These are phyloP conservation scores for Drosophila meridiana DNA, from an alignment of 2,888 invertebrate species.

Conservation along the genomic window DNA sequence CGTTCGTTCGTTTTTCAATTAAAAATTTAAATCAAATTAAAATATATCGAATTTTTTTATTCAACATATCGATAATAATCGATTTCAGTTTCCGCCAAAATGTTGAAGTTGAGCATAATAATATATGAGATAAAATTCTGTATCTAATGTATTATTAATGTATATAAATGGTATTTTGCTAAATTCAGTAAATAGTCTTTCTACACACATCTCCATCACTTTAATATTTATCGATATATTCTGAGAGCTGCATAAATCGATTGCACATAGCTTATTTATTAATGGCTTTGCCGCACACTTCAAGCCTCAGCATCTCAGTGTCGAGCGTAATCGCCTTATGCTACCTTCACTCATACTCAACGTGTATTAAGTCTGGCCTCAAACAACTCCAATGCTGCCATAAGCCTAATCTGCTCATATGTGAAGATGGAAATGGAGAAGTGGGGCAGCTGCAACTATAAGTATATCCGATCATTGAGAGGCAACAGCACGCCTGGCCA, in stretches of 20 bases:
- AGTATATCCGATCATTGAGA: constrained; percentile 44
- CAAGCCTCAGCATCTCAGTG: constrained; percentile 2
- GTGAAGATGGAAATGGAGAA: not conserved
- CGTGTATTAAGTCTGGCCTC: constrained; percentile 3
- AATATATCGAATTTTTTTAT: not conserved
- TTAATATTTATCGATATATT: not conserved
- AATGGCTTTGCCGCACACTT: not conserved
- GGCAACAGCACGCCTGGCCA: constrained; percentile 47
- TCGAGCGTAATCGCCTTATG: constrained; percentile 24
- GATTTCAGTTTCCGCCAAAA: not conserved
- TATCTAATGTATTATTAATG: no score
- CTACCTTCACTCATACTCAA: not conserved
- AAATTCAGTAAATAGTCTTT: no score
- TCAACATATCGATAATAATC: not conserved
- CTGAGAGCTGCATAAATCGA: not conserved
- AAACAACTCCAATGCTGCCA: constrained; percentile 17
- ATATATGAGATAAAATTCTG: no score
- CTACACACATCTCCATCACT: not conserved
- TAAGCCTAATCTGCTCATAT: constrained; percentile 40
- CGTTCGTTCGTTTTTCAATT: no score
- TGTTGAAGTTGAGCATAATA: not conserved
- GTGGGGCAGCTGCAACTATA: not conserved
- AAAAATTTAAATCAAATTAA: not conserved
- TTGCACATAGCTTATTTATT: constrained; percentile 14
- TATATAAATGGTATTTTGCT: no score